These are phyloP conservation scores for Clanis bilineata DNA, from an alignment of 2,888 invertebrate species.

Conservation along the genomic window DNA sequence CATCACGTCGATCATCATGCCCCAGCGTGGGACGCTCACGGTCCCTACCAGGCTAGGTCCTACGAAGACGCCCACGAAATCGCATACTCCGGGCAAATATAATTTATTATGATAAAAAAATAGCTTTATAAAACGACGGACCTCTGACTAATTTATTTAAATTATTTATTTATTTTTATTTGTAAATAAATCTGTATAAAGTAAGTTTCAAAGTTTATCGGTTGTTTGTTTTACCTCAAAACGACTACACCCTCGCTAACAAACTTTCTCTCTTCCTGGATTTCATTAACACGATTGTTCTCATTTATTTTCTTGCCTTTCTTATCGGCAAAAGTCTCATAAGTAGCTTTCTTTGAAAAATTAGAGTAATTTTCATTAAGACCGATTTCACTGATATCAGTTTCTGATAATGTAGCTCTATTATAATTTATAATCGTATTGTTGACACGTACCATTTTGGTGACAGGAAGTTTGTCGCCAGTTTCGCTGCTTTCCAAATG, in stretches of 20 bases:
- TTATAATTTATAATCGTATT: slow-evolving; percentile 17
- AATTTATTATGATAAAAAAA: slow-evolving; percentile 43
- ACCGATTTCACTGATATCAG: slow-evolving; percentile 23
- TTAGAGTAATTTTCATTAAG: not conserved
- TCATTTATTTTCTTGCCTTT: not conserved
- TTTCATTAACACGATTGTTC: not conserved
- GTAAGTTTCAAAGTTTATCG: slow-evolving; percentile 63
- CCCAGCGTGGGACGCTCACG: slow-evolving; percentile 80
- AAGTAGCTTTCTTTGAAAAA: not conserved
- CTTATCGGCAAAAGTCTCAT: not conserved
- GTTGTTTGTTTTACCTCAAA: slow-evolving; percentile 39
- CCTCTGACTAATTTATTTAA: slow-evolving; percentile 74
- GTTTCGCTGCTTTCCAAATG: slow-evolving; percentile 33
- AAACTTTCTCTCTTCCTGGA: slow-evolving; percentile 4
- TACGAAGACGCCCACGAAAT: slow-evolving; percentile 82
- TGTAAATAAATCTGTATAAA: slow-evolving; percentile 74
- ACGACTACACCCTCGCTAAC: slow-evolving; percentile 26
- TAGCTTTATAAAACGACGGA: slow-evolving; percentile 64
- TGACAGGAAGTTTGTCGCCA: slow-evolving; percentile 21
- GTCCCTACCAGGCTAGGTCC: slow-evolving; percentile 84
- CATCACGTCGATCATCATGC: slow-evolving; percentile 84
- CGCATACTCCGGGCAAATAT: slow-evolving; percentile 82
- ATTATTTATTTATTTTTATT: slow-evolving; percentile 69
- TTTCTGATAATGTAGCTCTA: slow-evolving; percentile 7
- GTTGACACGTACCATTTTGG: slow-evolving; percentile 26